Evolutionary conservation across 2,888 invertebrate species (phyloP).

Genomic region (Empis stercorea): DNA sequence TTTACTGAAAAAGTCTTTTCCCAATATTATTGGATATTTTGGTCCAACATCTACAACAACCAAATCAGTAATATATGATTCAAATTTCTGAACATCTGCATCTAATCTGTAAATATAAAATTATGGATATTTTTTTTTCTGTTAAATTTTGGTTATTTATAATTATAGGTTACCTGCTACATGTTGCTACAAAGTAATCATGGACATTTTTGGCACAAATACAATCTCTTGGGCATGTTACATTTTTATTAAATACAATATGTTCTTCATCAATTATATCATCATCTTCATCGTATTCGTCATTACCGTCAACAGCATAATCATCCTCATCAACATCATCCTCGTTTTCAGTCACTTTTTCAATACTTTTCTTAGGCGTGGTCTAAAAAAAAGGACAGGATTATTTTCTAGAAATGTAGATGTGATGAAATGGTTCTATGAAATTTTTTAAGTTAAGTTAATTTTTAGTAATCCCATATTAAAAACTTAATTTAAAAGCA

Average conservation of each 20-base stretch:
- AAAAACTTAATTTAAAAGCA: too few species aligned
- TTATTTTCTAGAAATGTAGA: too few species aligned
- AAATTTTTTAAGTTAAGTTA: too few species aligned
- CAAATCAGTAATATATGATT: conserved; percentile 51
- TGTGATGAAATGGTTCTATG: too few species aligned
- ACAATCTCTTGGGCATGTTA: conserved; percentile 51
- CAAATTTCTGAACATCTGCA: conserved; percentile 52
- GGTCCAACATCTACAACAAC: conserved; percentile 51
- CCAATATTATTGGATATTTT: conserved; percentile 44
- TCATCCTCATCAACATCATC: conserved; percentile 21
- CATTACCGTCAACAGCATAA: conserved; percentile 16
- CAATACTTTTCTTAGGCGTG: conserved; percentile 14
- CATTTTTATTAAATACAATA: conserved; percentile 28
- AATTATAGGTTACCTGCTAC: conserved; percentile 40
- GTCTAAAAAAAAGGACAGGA: conserved; percentile 9
- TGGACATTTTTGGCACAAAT: conserved; percentile 45
- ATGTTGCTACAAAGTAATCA: conserved; percentile 49
- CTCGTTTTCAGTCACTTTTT: conserved; percentile 19
- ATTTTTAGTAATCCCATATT: too few species aligned
- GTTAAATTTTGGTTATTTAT: not conserved
- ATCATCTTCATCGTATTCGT: conserved; percentile 24
- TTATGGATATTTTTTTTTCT: not conserved
- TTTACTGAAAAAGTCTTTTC: conserved; percentile 46
- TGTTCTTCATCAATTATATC: conserved; percentile 28
- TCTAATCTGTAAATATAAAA: conserved; percentile 36